Conservation (phyloP, 1,140 invertebrate species). For the Patella vulgata region DNA sequence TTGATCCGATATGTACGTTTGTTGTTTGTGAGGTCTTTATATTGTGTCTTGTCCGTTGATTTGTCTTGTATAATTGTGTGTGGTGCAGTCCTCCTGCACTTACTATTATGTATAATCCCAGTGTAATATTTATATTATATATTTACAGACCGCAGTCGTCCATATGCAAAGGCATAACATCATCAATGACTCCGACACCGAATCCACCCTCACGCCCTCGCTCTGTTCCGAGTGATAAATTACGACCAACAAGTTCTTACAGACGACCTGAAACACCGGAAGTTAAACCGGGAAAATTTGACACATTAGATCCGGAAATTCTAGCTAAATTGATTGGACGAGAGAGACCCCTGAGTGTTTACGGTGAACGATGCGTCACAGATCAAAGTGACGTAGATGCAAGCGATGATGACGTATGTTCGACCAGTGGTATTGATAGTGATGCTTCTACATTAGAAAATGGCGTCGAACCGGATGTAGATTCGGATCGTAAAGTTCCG, state of each 20-base stretch:
- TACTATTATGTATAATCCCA: too few species aligned
- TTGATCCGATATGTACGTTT: too few species aligned
- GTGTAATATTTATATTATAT: too few species aligned
- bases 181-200: too few species aligned
- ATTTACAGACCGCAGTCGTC: too few species aligned
- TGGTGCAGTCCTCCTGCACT: too few species aligned
- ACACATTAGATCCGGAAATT: conserved; percentile 41
- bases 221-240: conserved; percentile 20
- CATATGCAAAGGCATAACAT: too few species aligned
- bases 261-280: conserved; percentile 33
- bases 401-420: conserved; percentile 40
- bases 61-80: too few species aligned
- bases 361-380: conserved; percentile 16
- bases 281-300: conserved; percentile 43
- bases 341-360: conserved; percentile 5
- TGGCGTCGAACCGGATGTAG: conserved; percentile 46
- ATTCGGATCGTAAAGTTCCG: conserved; percentile 41
- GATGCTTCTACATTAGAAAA: conserved; percentile 29
- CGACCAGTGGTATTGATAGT: conserved; percentile 53
- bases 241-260: conserved; percentile 1
- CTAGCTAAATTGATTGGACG: conserved; percentile 35
- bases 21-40: too few species aligned
- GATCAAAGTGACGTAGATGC: neutral
- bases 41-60: too few species aligned
- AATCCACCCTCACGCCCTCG: conserved; percentile 8